These are phyloP conservation scores for Aphidius ervi DNA, from an alignment of 1,140 invertebrate species.

Conservation along the genomic window DNA sequence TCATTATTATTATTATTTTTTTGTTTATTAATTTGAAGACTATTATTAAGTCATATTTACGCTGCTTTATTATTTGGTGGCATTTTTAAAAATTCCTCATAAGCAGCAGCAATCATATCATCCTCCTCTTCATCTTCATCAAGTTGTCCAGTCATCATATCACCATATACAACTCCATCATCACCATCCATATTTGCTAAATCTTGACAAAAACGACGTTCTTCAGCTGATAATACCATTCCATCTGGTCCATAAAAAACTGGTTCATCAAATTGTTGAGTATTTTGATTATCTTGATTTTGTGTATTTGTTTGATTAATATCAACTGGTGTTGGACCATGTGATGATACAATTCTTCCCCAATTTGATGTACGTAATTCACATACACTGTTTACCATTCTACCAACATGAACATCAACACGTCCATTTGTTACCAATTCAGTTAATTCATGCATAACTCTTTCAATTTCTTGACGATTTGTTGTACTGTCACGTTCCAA, in stretches of 20 bases:
- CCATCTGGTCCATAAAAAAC: slow-evolving; percentile 51
- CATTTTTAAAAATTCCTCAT: slow-evolving; percentile 44
- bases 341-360: slow-evolving; percentile 35
- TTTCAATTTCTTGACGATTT: slow-evolving; percentile 44
- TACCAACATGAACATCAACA: slow-evolving; percentile 39
- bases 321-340: slow-evolving; percentile 26
- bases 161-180: slow-evolving; percentile 32
- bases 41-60: neutral
- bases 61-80: slow-evolving; percentile 26
- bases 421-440: slow-evolving; percentile 43
- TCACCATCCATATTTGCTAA: slow-evolving; percentile 26
- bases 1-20: no score
- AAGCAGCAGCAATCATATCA: slow-evolving; percentile 41
- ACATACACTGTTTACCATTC: slow-evolving; percentile 46
- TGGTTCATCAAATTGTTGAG: slow-evolving; percentile 35
- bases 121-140: slow-evolving; percentile 41
- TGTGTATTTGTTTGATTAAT: slow-evolving; percentile 24
- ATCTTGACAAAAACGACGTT: slow-evolving; percentile 45
- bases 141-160: neutral
- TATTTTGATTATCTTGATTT: slow-evolving; percentile 1
- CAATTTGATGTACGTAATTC: slow-evolving; percentile 45
- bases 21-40: no score
- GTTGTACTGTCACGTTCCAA: slow-evolving; percentile 42
- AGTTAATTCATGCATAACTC: slow-evolving; percentile 45
- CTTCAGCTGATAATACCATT: slow-evolving; percentile 44